These are phyloP conservation scores for Scrobipalpa costella DNA, from an alignment of 2,888 invertebrate species.

Conservation along the genomic window DNA sequence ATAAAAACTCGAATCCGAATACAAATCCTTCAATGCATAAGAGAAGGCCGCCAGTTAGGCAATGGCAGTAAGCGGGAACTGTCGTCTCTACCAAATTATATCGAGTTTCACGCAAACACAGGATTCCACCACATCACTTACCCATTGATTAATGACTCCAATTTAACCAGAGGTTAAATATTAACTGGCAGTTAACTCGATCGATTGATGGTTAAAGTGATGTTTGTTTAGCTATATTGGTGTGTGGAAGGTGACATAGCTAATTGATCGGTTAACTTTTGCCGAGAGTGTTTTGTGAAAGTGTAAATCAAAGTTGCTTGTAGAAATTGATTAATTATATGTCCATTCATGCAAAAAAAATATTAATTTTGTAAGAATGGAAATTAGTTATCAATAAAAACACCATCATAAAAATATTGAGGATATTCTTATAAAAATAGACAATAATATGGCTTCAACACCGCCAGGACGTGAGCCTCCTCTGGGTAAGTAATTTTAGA, in stretches of 20 bases:
- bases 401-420: not conserved
- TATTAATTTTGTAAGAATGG: not conserved
- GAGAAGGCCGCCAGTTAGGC: not conserved
- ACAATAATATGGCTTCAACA: not conserved
- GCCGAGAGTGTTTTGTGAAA: not conserved
- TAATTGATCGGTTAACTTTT: slow-evolving; percentile 6
- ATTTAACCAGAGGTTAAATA: not conserved
- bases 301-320: not conserved
- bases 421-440: not conserved
- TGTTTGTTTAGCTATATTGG: not conserved
- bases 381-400: not conserved
- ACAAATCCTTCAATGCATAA: not conserved
- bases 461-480: not conserved
- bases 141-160: not conserved
- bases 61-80: slow-evolving; percentile 2
- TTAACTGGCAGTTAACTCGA: not conserved
- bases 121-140: not conserved
- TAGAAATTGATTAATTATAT: not conserved
- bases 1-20: not conserved
- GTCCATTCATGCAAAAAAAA: not conserved
- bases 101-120: not conserved
- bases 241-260: not conserved
- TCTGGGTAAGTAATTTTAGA: not conserved
- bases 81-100: not conserved
- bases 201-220: slow-evolving; percentile 1